A percentile compares a stretch with the other conserved stretches of the same genome.
These are phyloP conservation scores for Chaenodraco wilsoni DNA, from an alignment of 2,797 vertebrate species.

Conservation along the genomic window DNA sequence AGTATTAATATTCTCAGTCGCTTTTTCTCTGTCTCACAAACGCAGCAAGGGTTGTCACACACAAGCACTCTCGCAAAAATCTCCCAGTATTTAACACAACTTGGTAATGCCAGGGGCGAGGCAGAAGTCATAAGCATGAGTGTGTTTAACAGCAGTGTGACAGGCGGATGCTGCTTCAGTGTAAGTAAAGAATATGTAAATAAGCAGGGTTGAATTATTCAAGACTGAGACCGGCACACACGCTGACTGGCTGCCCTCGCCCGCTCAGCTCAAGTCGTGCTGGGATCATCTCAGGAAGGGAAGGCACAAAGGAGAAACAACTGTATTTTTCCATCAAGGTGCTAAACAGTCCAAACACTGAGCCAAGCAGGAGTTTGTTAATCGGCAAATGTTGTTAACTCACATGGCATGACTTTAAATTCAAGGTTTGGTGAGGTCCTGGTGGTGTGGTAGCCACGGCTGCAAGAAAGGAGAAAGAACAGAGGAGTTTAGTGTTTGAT, in stretches of 20 bases:
- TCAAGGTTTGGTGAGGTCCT: conserved; percentile 13
- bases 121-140: conserved; percentile 67
- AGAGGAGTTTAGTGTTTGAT: not conserved
- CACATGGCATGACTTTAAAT: conserved; percentile 16
- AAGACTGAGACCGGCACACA: conserved; percentile 49
- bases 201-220: conserved; percentile 74
- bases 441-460: conserved; percentile 2
- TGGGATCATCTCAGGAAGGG: conserved; percentile 54
- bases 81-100: conserved; percentile 65
- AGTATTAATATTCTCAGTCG: conserved; percentile 59
- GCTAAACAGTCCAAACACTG: conserved; percentile 26
- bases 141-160: conserved; percentile 74
- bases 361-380: conserved; percentile 13
- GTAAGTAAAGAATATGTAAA: conserved; percentile 77
- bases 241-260: conserved; percentile 38
- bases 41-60: conserved; percentile 29
- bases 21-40: conserved; percentile 43
- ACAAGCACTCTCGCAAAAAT: conserved; percentile 17
- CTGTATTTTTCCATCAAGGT: conserved; percentile 45
- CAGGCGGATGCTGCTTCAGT: conserved; percentile 71
- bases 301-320: not conserved
- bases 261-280: conserved; percentile 48
- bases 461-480: not conserved
- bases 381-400: conserved; percentile 11
- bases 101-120: conserved; percentile 62